phyloP scores from a whole-genome alignment of 2,113 vertebrate species.

The Alectura lathami region DNA sequence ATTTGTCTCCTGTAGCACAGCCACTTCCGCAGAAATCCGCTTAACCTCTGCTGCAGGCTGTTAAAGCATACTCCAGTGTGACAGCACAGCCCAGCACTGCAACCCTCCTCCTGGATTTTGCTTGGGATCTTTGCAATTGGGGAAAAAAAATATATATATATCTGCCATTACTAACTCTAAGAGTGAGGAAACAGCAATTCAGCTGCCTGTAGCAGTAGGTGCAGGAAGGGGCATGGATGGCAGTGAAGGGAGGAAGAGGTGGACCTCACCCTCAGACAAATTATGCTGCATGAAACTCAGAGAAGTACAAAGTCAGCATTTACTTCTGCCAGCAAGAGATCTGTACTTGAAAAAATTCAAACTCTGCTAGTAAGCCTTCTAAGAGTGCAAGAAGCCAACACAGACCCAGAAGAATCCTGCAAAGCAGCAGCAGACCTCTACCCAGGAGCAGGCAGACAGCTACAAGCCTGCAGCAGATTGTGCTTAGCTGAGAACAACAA shows the following conservation, averaged over 20 bases:
- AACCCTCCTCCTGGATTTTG: not conserved
- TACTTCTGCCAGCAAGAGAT: not conserved
- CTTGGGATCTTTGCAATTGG: not conserved
- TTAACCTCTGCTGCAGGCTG: not conserved
- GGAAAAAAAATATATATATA: not conserved
- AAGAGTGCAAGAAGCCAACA: not conserved
- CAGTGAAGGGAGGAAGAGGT: not conserved
- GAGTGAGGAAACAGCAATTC: fast-evolving
- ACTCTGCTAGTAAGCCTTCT: not conserved
- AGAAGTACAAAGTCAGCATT: not conserved
- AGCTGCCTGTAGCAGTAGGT: fast-evolving
- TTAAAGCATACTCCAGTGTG: not conserved
- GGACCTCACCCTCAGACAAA: not conserved
- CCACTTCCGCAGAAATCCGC: not conserved
- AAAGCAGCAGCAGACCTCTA: not conserved
- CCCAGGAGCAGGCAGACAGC: not conserved
- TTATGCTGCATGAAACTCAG: not conserved
- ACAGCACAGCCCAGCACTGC: not conserved
- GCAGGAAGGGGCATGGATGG: not conserved
- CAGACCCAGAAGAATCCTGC: not conserved
- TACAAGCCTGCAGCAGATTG: not conserved
- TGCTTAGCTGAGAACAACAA: not conserved
- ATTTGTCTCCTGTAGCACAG: not conserved
- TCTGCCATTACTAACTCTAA: not conserved
- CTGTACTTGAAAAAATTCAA: not conserved